phyloP scores from a whole-genome alignment of 2,113 vertebrate genomes.

The Egretta garzetta region DNA sequence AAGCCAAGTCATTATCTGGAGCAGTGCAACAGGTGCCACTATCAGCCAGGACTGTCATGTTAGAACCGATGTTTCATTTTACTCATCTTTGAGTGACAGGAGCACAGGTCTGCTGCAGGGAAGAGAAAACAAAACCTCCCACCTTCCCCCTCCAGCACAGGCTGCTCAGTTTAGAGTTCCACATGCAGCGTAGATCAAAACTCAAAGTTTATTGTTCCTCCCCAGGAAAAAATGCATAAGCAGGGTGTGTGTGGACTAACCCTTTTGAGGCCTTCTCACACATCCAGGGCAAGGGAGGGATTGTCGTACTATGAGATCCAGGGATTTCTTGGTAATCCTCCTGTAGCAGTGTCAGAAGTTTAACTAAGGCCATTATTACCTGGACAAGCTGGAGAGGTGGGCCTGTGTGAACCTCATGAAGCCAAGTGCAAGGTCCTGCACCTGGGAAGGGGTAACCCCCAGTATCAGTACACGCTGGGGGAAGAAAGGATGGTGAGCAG shows the following conservation, averaged over 20 bases:
- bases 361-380: neutral
- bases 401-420: no score
- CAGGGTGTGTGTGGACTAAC: neutral
- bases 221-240: neutral
- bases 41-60: neutral
- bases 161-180: neutral
- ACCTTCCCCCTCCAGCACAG: neutral
- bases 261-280: neutral
- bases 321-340: neutral
- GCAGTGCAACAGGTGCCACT: neutral
- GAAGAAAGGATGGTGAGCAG: no score
- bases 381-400: no score
- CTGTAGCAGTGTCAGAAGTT: neutral
- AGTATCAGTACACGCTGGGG: no score
- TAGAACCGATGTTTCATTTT: neutral
- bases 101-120: neutral
- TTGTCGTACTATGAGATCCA: neutral
- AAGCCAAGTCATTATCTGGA: neutral
- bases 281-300: neutral
- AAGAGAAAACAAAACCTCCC: neutral
- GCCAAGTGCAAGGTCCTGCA: no score
- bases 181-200: neutral
- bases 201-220: neutral
- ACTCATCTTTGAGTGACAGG: neutral
- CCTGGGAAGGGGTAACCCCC: no score